Base-by-base conservation (phyloP, 1,140 invertebrate species). In the Drosophila pachea region DNA sequence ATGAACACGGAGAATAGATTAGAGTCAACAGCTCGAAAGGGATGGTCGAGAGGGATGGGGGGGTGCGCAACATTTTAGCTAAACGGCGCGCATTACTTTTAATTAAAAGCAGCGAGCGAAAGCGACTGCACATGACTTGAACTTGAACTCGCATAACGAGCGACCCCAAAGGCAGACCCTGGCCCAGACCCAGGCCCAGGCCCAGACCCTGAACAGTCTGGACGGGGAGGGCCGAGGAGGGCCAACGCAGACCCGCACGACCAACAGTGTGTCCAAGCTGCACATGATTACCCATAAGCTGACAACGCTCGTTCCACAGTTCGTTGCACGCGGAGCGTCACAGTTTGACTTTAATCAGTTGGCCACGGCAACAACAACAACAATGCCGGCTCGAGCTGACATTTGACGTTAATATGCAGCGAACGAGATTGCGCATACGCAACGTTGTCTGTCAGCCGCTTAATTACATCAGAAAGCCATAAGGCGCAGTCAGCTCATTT, bases 241-340 rank as follows among this genome's bases (percentile, higher is more conserved):
- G n/a, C n/a, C n/a, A n/a, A n/a, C 55, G 12, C 9, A 45, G 40
- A 45, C 33, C 7, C 12, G 40, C 54, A 42, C 49, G 61, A 65
- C 36, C 73, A 43, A 58, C 59, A 56, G 52, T 69, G 47, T 63
- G 60, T 63, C 52, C 43, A 56, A 68, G 68, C 54, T 55, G 76
- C 78, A 84, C 78, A 84, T 86, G 82, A 86, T 86, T 86, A 81
- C 68, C 74, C 74, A 75, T 86, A 86, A 86, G 81, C 82, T 86
- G 81, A 86, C 81, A 76, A 60, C 49, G 70, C 74, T 81, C 73
- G 58, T 76, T 74, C 63, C 78, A 73, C 78, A 81, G 77, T 74
- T 74, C 77, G 78, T 67, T 81, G 78, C 79, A 22, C 22, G 22
- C 79, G 72, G 59, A 54, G 73, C 69, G 65, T 72, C 73, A 65